Base-by-base conservation (phyloP, 2,888 invertebrate genomes). In the Diploptera punctata region DNA sequence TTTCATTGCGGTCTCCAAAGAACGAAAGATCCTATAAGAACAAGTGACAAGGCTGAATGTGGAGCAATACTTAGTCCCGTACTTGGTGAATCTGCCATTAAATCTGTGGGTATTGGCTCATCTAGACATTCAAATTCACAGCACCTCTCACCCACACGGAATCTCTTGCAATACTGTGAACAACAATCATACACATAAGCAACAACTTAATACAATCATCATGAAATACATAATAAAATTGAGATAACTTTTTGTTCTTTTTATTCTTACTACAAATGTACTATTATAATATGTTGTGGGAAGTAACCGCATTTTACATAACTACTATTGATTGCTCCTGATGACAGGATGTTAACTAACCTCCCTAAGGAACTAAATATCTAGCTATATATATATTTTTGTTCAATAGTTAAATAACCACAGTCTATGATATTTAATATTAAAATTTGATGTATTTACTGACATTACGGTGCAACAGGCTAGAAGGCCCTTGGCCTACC, bases 41-140 rank as follows among this genome's bases (percentile, higher is more conserved):
- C 26, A 24, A 47, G 26, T 0, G 47, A 26, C 44, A 47, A 9
- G 5, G 18, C 18, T 10, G 65, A 24, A 44, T 18, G 21, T 16
- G 47, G 47, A 29, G 47, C 26, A 19, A 19, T 21, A 29, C 26
- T 47, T n/a, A 44, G 31, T 19, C 44, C 44, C 13, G 18, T 26
- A 24, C 29, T 65, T 5, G 47, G 65, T 47, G n/a, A 10, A 62
- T 43, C 62, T 62, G n/a, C 62, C 24, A 70, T 21, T 9, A 70
- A 33, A 70, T 24, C 62, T 21, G 70, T 62, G 7, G 62, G 62
- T 24, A 18, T 52, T n/a, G 65, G 80, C 78, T 82, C 82, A 77
- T 95, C 94, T 77, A 94, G 86, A 82, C 96, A 97, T 80, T 92
- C 91, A 83, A 95, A 96, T 81, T 95, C 93, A 81, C 96, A 96